Conservation (phyloP, 2,113 vertebrate genomes). For the Deroptyus accipitrinus region DNA sequence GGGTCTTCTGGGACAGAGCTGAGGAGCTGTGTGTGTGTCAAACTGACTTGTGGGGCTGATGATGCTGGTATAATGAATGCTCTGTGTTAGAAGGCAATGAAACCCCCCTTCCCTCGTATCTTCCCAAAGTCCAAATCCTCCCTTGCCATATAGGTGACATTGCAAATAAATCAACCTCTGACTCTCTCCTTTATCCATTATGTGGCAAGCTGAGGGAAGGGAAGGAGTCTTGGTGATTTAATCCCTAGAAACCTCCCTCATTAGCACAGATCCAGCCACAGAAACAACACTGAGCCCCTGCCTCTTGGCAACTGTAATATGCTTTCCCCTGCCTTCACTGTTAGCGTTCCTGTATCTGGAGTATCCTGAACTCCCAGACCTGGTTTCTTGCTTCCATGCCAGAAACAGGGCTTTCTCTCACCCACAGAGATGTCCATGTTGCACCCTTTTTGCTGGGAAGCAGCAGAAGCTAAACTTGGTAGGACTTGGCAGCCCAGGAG, state of each 20-base stretch:
- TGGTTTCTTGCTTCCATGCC: not conserved
- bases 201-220: not conserved
- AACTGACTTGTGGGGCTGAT: not conserved
- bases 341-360: not conserved
- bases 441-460: not conserved
- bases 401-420: not conserved
- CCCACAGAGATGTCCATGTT: not conserved
- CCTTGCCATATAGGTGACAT: not conserved
- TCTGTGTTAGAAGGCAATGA: not conserved
- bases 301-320: not conserved
- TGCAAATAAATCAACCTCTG: not conserved
- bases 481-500: not conserved
- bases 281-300: not conserved
- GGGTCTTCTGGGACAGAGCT: not conserved
- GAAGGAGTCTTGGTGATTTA: not conserved
- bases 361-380: not conserved
- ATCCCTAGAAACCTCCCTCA: not conserved
- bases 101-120: not conserved
- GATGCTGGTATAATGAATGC: not conserved
- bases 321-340: not conserved
- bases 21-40: not conserved
- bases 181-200: not conserved
- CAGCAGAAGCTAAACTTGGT: not conserved
- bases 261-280: not conserved
- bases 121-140: not conserved